These are phyloP conservation scores for Nasonovia ribisnigri DNA, from an alignment of 2,888 invertebrate genomes.

Conservation along the genomic window DNA sequence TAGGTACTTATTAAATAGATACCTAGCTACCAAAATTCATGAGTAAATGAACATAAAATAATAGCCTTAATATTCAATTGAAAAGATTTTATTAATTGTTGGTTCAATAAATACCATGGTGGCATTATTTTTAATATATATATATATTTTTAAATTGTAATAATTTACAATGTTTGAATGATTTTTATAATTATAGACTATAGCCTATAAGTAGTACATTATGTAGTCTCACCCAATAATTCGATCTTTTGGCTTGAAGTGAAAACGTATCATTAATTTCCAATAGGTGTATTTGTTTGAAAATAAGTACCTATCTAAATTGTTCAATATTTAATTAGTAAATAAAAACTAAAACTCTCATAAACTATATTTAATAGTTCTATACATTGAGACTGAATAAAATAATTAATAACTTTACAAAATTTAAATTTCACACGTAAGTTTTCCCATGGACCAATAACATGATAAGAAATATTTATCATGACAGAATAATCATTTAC, in stretches of 20 bases:
- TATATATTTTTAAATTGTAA: neutral
- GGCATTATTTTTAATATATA: neutral
- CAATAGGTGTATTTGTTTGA: neutral
- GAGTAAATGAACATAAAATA: neutral
- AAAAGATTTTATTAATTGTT: neutral
- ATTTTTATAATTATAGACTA: neutral
- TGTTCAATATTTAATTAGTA: neutral
- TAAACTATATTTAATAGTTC: neutral
- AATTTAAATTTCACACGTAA: neutral
- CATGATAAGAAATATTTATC: neutral
- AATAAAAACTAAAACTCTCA: neutral
- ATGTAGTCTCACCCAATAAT: conserved; percentile 6
- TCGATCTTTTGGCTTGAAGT: neutral
- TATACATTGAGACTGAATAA: neutral
- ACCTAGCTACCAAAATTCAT: too few relatives aligned
- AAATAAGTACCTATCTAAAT: neutral
- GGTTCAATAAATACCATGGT: neutral
- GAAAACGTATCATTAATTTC: neutral
- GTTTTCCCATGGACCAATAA: neutral
- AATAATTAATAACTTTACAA: neutral
- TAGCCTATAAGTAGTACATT: neutral
- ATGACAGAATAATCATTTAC: too few relatives aligned
- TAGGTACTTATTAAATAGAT: too few relatives aligned
- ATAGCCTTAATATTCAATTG: neutral
- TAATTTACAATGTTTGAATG: neutral